Conservation (phyloP, 2,797 vertebrate species). For the Scolopax rusticola region DNA sequence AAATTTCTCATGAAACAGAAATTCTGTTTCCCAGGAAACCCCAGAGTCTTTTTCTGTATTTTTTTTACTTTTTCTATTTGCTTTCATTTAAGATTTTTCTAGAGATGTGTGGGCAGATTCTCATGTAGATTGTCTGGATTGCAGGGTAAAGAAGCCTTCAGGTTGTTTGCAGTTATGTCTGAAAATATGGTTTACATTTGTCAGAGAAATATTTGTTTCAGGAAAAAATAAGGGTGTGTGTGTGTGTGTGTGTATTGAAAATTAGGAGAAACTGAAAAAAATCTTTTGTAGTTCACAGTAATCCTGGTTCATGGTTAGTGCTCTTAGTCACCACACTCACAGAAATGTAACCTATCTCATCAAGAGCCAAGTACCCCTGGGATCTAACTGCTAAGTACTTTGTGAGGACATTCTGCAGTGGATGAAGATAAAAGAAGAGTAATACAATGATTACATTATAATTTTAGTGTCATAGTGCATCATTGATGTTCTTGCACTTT, state of each 20-base stretch:
- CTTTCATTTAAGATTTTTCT: not conserved
- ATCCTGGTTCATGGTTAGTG: not conserved
- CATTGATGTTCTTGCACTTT: not conserved
- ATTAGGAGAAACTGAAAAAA: not conserved
- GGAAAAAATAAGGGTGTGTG: fast-evolving
- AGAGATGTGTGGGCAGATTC: not conserved
- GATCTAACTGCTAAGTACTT: not conserved
- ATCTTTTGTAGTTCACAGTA: not conserved
- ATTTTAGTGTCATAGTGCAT: not conserved
- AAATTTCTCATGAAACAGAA: constrained; percentile 11
- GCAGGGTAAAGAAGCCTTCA: not conserved
- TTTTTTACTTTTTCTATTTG: not conserved
- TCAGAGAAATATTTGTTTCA: not conserved
- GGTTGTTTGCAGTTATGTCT: not conserved
- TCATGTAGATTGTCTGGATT: not conserved
- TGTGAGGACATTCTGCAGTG: not conserved
- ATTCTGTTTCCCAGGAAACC: constrained; percentile 38
- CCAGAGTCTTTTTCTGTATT: not conserved
- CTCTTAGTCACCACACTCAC: not conserved
- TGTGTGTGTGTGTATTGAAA: no score
- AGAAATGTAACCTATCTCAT: not conserved
- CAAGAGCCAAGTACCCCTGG: not conserved
- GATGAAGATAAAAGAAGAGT: not conserved
- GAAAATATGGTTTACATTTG: not conserved
- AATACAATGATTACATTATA: constrained; percentile 13